Base-by-base conservation (phyloP, 2,113 vertebrate genomes). In the Madoqua kirkii region DNA sequence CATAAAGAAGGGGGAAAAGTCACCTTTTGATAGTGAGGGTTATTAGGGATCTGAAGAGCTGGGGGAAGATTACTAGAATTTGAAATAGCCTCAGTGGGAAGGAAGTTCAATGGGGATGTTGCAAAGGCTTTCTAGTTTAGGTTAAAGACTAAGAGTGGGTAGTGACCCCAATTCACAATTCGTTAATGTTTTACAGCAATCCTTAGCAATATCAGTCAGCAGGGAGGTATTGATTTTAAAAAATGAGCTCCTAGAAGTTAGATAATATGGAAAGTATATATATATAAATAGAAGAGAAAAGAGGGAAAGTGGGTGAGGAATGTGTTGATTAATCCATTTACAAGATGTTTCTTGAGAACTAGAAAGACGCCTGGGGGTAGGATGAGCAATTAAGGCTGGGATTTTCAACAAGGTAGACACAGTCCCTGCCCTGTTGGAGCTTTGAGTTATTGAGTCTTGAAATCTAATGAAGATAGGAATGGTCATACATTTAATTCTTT, bases 321-420 rank as follows among this genome's bases (percentile, higher is more conserved):
- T 45, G 27, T 9, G 6, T 83, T 93, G 21, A 36, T 90, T 48
- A 59, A 60, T 48, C 33, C 10, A 52, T 33, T 85, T 27, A 33
- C 11, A 6, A 86, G 54, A 23, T 36, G 33, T 45, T 93, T 54
- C 48, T 17, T 50, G 40, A 90, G 6, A 89, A 13, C 6, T 31
- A 55, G 10, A 67, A 54, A 11, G n/a, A 40, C 17, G 0, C 1
- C 10, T 48, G 43, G 3, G 11, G 11, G 1, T 3, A 78, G 52
- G 29, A 3, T 1, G 36, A 64, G 11, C 5, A 17, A 9, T 3
- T 86, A 27, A 54, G 6, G 25, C 12, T 52, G 52, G 36, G 74
- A 74, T 95, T 84, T 19, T 23, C 9, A 67, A 64, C 19, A 55
- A 64, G 55, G 8, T 74, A 16, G 2, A 43, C 25, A 59, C 6